Conservation (phyloP, 2,797 vertebrate genomes). For the Nothura maculosa region DNA sequence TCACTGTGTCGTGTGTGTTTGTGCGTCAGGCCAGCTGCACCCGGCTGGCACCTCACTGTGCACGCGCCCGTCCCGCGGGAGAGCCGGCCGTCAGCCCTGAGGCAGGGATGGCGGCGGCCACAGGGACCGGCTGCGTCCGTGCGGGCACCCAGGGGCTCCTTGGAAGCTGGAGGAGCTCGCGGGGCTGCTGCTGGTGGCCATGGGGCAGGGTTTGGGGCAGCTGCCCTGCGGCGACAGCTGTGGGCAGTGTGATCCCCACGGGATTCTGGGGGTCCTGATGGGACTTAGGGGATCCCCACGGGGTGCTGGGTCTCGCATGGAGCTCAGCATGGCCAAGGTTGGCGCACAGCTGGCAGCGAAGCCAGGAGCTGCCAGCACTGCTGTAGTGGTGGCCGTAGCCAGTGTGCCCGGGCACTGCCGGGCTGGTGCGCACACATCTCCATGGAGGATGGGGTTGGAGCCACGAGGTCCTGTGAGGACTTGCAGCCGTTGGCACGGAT, state of each 20-base stretch:
- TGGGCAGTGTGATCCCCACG: no score
- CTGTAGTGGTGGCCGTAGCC: not conserved
- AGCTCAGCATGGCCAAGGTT: no score
- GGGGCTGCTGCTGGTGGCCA: rapidly evolving
- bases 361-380: not conserved
- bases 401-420: not conserved
- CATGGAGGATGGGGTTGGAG: not conserved
- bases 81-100: rapidly evolving
- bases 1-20: constrained; percentile 26
- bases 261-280: no score
- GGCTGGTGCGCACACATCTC: no score
- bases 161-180: not conserved
- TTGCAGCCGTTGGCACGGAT: not conserved
- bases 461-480: not conserved
- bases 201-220: not conserved
- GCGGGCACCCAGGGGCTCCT: not conserved
- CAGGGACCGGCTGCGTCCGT: not conserved
- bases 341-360: not conserved
- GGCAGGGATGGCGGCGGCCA: no score
- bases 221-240: no score
- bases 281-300: no score
- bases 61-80: not conserved
- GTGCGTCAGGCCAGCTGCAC: not conserved
- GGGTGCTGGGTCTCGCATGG: no score
- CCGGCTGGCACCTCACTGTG: not conserved